Percentiles rank a stretch among this genome's conserved stretches.
phyloP scores from a whole-genome alignment of 2,797 vertebrate species.

The Muraenolepis orangiensis region DNA sequence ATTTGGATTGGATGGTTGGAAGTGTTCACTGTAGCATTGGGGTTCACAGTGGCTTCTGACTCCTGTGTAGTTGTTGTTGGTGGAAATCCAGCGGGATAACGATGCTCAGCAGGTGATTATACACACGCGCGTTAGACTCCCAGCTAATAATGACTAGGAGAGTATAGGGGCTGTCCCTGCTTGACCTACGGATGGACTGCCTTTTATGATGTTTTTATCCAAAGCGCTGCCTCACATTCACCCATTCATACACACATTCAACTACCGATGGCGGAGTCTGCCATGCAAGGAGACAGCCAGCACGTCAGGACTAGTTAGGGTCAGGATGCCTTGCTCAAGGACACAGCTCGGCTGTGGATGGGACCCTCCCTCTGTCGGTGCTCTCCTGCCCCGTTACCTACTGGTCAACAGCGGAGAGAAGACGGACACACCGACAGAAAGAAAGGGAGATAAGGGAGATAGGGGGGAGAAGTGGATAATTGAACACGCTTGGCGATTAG shows the following conservation, averaged over 20 bases:
- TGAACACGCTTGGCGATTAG: not conserved
- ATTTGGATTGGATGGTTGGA: not conserved
- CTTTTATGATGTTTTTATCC: too few species aligned
- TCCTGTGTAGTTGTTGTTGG: not conserved
- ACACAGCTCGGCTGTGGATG: too few species aligned
- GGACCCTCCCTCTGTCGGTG: not conserved
- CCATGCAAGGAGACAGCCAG: too few species aligned
- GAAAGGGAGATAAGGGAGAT: not conserved
- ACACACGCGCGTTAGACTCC: not conserved
- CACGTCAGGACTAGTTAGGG: too few species aligned
- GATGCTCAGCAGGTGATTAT: not conserved
- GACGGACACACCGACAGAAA: not conserved
- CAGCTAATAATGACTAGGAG: conserved; percentile 19
- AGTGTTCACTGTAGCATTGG: not conserved
- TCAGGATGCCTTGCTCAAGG: too few species aligned
- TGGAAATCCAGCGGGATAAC: not conserved
- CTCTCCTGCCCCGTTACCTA: not conserved
- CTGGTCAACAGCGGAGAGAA: not conserved
- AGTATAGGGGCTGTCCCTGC: conserved; percentile 38
- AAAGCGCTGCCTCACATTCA: too few species aligned
- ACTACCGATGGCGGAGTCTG: too few species aligned
- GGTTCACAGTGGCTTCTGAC: not conserved
- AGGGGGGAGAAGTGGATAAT: not conserved
- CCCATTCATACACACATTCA: too few species aligned
- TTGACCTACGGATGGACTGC: conserved; percentile 5